Percentiles rank a stretch among this genome's conserved stretches.
These are phyloP conservation scores for Chrysina gloriosa DNA, from an alignment of 2,888 invertebrate species.

Conservation along the genomic window DNA sequence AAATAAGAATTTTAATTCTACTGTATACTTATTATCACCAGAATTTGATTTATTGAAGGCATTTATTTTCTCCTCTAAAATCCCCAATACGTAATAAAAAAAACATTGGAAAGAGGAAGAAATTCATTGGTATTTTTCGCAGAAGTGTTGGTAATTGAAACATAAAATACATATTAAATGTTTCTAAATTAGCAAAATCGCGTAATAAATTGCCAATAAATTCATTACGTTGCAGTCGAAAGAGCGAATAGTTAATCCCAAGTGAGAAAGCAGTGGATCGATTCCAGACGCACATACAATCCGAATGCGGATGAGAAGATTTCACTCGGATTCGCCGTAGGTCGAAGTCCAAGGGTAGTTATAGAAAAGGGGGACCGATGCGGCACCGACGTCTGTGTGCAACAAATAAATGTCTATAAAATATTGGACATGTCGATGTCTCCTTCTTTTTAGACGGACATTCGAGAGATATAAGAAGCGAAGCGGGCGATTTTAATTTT, in stretches of 20 bases:
- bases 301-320: not conserved
- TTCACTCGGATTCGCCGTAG: not conserved
- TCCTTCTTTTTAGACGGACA: slow-evolving; percentile 44
- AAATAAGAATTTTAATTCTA: no score
- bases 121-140: not conserved
- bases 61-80: no score
- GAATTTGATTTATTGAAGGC: no score
- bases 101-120: no score
- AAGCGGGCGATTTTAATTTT: slow-evolving; percentile 61
- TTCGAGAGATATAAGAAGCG: slow-evolving; percentile 54
- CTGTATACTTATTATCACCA: no score
- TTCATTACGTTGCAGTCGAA: slow-evolving; percentile 2
- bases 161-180: not conserved
- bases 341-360: slow-evolving; percentile 1
- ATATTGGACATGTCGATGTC: slow-evolving; percentile 56
- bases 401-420: slow-evolving; percentile 59
- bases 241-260: slow-evolving; percentile 9
- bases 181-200: not conserved
- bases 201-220: slow-evolving; percentile 1
- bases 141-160: not conserved
- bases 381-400: slow-evolving; percentile 38
- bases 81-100: no score
- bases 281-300: slow-evolving; percentile 19
- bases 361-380: not conserved
- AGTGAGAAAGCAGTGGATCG: slow-evolving; percentile 13